phyloP scores from a whole-genome alignment of 2,888 invertebrate species.

The Amblyteles armatorius region DNA sequence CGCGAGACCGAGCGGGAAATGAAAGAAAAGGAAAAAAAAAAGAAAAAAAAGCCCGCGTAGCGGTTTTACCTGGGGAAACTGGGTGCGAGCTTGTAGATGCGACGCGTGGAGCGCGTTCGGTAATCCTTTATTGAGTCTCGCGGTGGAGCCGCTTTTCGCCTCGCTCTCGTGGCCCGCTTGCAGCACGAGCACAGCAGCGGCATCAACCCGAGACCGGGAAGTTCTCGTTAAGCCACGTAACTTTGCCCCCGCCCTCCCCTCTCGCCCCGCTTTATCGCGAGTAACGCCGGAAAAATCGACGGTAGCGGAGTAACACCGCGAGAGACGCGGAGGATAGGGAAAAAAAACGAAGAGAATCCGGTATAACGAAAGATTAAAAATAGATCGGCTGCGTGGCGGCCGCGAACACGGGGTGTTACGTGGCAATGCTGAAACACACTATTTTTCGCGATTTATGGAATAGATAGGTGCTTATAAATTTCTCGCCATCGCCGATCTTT shows the following conservation, averaged over 20 bases:
- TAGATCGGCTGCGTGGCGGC: neutral
- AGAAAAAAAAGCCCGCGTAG: slow-evolving; percentile 9
- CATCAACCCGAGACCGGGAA: neutral
- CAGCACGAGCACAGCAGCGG: slow-evolving; percentile 29
- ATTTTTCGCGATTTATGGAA: slow-evolving; percentile 11
- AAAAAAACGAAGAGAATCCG: slow-evolving; percentile 1
- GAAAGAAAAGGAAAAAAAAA: slow-evolving; percentile 23
- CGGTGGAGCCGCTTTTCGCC: slow-evolving; percentile 22
- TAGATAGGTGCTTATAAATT: neutral
- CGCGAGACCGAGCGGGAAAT: slow-evolving; percentile 13
- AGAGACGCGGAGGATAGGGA: neutral
- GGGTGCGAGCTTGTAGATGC: slow-evolving; percentile 32
- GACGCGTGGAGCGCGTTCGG: slow-evolving; percentile 19
- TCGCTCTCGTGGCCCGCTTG: slow-evolving; percentile 26
- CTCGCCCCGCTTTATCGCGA: slow-evolving; percentile 9
- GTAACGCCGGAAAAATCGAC: slow-evolving; percentile 28
- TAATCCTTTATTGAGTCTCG: slow-evolving; percentile 66
- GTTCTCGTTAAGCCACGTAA: slow-evolving; percentile 38
- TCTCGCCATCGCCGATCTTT: neutral
- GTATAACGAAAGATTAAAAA: slow-evolving; percentile 11
- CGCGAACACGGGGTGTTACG: slow-evolving; percentile 2
- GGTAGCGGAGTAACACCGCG: neutral
- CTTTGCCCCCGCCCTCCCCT: neutral
- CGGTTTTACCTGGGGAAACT: slow-evolving; percentile 41
- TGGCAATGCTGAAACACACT: neutral